A percentile compares a stretch with the other conserved stretches of the same genome.
Evolutionary conservation across 2,888 invertebrate genomes (phyloP).

Genomic region (Minunthozetes semirufus): DNA sequence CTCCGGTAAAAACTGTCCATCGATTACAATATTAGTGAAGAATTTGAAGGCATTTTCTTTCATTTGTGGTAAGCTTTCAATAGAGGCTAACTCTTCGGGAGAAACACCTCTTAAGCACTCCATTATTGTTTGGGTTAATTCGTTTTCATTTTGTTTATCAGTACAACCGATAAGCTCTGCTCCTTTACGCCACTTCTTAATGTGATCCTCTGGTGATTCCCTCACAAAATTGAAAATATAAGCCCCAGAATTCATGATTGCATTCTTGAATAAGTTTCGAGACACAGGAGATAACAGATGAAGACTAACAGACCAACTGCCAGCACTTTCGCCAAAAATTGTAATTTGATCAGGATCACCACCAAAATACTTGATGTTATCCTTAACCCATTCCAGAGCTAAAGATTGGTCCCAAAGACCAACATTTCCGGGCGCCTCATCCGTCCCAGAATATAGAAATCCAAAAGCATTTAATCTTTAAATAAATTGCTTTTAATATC

Average conservation of each 20-base stretch:
- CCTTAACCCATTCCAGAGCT: constrained; percentile 33
- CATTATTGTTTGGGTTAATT: no score
- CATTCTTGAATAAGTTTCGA: constrained; percentile 20
- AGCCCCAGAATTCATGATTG: constrained; percentile 30
- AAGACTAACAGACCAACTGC: constrained; percentile 24
- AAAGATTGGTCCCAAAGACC: constrained; percentile 32
- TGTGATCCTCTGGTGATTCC: no score
- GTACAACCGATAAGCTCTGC: not conserved
- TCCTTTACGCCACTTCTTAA: no score
- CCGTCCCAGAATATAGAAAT: constrained; percentile 27
- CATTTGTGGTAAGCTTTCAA: not conserved
- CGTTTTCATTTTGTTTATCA: no score
- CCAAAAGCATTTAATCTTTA: constrained; percentile 20
- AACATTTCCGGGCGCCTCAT: constrained; percentile 30
- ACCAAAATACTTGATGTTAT: constrained; percentile 33
- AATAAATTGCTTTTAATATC: not conserved
- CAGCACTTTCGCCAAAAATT: constrained; percentile 31
- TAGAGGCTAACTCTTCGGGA: no score
- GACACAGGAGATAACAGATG: constrained; percentile 22
- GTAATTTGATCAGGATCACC: constrained; percentile 30
- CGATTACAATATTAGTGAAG: not conserved
- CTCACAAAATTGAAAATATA: constrained; percentile 21
- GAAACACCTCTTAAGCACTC: no score
- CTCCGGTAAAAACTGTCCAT: constrained; percentile 23
- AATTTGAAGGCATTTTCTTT: not conserved